These are phyloP conservation scores for Octopus sinensis DNA, from an alignment of 1,140 invertebrate genomes.

Conservation along the genomic window DNA sequence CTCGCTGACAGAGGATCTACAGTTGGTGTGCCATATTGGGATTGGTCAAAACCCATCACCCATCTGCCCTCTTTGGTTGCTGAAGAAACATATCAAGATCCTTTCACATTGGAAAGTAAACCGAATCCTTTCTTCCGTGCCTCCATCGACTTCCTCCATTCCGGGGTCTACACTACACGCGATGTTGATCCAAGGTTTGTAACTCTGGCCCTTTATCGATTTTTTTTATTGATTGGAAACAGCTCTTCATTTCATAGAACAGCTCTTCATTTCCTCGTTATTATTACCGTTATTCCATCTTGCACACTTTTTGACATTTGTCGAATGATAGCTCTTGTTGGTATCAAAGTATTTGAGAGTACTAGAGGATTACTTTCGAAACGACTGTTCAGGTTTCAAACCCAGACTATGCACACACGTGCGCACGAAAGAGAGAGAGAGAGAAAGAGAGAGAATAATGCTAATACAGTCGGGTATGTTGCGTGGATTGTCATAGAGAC, in stretches of 20 bases:
- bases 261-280: not conserved
- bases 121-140: conserved; percentile 27
- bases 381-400: no score
- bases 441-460: no score
- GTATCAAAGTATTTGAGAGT: no score
- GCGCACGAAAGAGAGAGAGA: no score
- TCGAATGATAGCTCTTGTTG: no score
- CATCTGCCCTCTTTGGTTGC: conserved; percentile 22
- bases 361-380: no score
- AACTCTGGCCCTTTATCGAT: not conserved
- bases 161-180: conserved; percentile 15
- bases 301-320: no score
- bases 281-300: no score
- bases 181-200: not conserved
- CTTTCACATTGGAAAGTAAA: not conserved
- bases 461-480: no score
- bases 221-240: no score
- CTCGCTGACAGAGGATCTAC: not conserved
- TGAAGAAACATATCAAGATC: not conserved
- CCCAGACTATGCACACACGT: no score
- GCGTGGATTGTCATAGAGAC: no score
- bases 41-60: conserved; percentile 20
- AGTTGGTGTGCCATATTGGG: conserved; percentile 16
- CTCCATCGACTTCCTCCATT: conserved; percentile 13
- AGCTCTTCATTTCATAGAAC: not conserved